Conservation (phyloP, 2,797 vertebrate genomes). For the Pangasius mekongensis region DNA sequence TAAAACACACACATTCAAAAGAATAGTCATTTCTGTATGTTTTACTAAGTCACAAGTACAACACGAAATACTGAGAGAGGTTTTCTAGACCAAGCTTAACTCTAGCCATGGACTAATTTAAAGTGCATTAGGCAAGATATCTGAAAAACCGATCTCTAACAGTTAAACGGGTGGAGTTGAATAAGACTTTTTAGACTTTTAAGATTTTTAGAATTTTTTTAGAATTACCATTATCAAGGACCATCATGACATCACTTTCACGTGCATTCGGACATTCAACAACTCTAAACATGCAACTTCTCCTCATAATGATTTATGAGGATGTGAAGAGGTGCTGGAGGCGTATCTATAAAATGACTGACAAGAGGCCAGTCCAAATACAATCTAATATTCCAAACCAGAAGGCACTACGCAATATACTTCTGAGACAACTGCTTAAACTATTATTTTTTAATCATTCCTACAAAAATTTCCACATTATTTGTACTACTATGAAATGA, state of each 20-base stretch:
- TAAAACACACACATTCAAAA: constrained; percentile 58
- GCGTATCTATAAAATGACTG: neutral
- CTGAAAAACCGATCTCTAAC: neutral
- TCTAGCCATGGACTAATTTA: neutral
- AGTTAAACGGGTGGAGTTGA: neutral
- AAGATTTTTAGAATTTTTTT: neutral
- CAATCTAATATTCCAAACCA: neutral
- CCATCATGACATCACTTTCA: neutral
- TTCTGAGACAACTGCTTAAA: neutral
- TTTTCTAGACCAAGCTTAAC: neutral
- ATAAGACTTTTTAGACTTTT: neutral
- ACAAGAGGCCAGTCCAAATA: neutral
- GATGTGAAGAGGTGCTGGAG: neutral
- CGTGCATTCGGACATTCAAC: neutral
- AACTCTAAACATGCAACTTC: neutral
- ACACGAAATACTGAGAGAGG: neutral
- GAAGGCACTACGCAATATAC: neutral
- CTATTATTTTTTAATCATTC: neutral
- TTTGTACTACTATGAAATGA: neutral
- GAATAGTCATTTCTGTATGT: neutral
- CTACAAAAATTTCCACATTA: neutral
- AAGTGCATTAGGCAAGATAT: neutral
- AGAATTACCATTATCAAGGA: neutral
- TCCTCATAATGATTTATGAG: neutral
- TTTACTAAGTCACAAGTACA: neutral